Conservation (phyloP, 2,797 vertebrate species). For the Clarias laeviceps region DNA sequence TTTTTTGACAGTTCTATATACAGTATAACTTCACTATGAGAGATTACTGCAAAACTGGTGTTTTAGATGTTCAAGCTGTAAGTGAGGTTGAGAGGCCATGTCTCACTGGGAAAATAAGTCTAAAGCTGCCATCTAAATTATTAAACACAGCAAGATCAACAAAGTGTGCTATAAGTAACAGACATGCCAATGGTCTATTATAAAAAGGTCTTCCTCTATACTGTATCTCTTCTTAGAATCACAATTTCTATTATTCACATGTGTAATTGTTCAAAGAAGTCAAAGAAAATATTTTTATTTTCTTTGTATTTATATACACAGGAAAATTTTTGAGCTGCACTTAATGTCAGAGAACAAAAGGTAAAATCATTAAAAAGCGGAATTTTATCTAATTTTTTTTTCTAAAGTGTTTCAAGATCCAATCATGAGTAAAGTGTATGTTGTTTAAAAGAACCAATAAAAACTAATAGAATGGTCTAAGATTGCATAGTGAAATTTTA, state of each 20-base stretch:
- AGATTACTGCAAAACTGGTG: not conserved
- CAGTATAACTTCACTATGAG: not conserved
- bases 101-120: not conserved
- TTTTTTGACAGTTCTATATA: not conserved
- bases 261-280: too few species aligned
- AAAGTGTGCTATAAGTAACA: not conserved
- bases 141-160: not conserved
- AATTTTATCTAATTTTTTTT: too few species aligned
- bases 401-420: too few species aligned
- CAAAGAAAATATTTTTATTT: not conserved
- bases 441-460: too few species aligned
- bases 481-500: too few species aligned
- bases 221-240: not conserved
- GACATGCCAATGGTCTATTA: not conserved
- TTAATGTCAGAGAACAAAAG: not conserved
- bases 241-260: not conserved
- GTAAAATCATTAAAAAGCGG: not conserved
- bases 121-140: slow-evolving; percentile 2
- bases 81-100: not conserved
- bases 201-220: not conserved
- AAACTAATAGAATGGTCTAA: too few species aligned
- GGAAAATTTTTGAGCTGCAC: not conserved
- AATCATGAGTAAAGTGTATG: too few species aligned
- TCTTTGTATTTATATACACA: not conserved
- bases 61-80: slow-evolving; percentile 12